Base-by-base conservation (phyloP, 2,888 invertebrate genomes). In the Timandra comae region DNA sequence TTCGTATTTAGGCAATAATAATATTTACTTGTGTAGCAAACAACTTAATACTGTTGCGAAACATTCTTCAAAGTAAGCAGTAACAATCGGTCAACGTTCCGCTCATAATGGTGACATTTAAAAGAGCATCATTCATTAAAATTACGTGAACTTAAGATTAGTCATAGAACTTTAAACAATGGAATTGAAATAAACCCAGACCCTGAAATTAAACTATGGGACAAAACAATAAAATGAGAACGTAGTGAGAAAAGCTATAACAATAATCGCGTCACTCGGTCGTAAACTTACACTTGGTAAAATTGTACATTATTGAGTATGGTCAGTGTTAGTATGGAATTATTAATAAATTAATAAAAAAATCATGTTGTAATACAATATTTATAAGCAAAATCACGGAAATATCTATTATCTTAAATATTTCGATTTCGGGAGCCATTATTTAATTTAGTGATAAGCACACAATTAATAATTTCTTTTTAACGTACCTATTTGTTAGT, bases 251-350 rank as follows among this genome's bases (percentile, higher is more conserved):
- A 47, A 27, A 51, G 44, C 46, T 52, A 49, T 49, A 55, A 46
- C 46, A 46, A 45, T 25, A 41, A 43, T 44, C 44, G 45, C 59
- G 58, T 63, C 56, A 67, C 41, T 39, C 27, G 46, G 27, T 60
- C 63, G 56, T 64, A 63, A 70, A 65, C 41, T 57, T 52, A 36
- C 43, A 54, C 32, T 30, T 44, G 54, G 49, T n/a, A 50, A 52
- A 51, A 56, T 49, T 49, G 54, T 49, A 54, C 40, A 38, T 35
- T 54, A 56, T 67, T 72, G 69, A 58, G 64, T 49, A 35, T 63
- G 75, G 74, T 73, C 74, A 75, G 72, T 65, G 26, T 48, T 58
- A 49, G 38, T 42, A 46, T 30, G 20, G 22, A 24, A 24, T 10
- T 7, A 24, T 16, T 16, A 16, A 16, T 16, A 16, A 16, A 24